Conservation (phyloP, 2,888 invertebrate genomes). For the Thelaira solivaga region DNA sequence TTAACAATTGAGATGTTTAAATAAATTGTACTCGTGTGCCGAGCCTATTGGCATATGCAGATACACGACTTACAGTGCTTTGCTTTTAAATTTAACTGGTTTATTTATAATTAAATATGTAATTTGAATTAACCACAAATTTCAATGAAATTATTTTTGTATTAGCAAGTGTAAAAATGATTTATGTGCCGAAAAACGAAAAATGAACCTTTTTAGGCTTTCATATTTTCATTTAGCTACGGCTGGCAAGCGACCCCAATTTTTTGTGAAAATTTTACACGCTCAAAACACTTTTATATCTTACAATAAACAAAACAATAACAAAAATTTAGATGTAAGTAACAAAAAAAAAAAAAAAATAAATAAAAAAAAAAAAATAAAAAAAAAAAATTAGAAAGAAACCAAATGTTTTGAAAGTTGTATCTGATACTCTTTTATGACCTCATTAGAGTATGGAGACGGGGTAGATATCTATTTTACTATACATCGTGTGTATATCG, state of each 20-base stretch:
- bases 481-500: too few species aligned
- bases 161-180: not conserved
- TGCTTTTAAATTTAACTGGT: not conserved
- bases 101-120: constrained; percentile 13
- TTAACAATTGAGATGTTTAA: too few species aligned
- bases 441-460: constrained; percentile 45
- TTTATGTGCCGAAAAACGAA: too few species aligned
- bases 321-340: not conserved
- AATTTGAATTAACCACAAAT: constrained; percentile 44
- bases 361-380: constrained; percentile 25
- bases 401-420: constrained; percentile 36
- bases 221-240: too few species aligned
- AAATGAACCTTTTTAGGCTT: not conserved
- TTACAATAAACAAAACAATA: constrained; percentile 24
- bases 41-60: too few species aligned
- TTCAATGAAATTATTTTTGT: constrained; percentile 40
- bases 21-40: too few species aligned
- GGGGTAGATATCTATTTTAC: not conserved
- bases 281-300: constrained; percentile 21
- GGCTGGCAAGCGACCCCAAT: constrained; percentile 47
- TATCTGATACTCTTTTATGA: constrained; percentile 48
- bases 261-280: constrained; percentile 34
- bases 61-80: too few species aligned
- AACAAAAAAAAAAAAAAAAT: constrained; percentile 6
- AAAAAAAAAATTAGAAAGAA: not conserved